Evolutionary conservation across 1,140 invertebrate genomes (phyloP), one percentile per base, ranked within the genome.

Genomic region (Mesaphorura yosii): DNA sequence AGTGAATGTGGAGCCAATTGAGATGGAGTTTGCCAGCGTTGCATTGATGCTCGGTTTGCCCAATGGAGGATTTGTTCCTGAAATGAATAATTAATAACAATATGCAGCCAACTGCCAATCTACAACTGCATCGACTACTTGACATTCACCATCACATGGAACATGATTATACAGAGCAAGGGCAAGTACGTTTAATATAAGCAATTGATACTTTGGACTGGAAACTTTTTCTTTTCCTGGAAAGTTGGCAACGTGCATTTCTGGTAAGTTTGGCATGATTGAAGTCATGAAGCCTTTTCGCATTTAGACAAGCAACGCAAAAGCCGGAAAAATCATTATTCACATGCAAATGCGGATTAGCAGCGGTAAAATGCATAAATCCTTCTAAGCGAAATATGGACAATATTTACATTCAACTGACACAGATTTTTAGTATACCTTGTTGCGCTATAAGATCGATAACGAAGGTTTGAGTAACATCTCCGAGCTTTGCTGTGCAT

Each of bases 1-100:
- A 20, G 22, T 28, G 22, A 51, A 51, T 10, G 34, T 51, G n/a
- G 20, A 14, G 15, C 48, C 48, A 40, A 51, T 25, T 14, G n/a
- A 38, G 4, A 51, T 25, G 15, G 22, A 6, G 23, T 22, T n/a
- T 10, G 34, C 48, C 14, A 40, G 7, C 19, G 48, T 51, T 7
- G 48, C 23, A 42, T 39, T 25, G 7, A 51, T 51, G 3, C n/a
- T n/a, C 22, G 48, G 48, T 12, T 39, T 41, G 4, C 14, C 26
- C 27, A 10, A 6, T 39, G 22, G 47, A 17, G 5, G 27, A 17
- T 34, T 5, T 10, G 28, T 25, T 12, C 19, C 10, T 5, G n/a
- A 46, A 25, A 46, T 7, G 25, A 23, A 23, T 15, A 46, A 25
- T 46, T 7, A 46, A 25, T 22, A 27, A 12, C 14, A 27, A 27